phyloP scores from a whole-genome alignment of 2,113 vertebrate genomes.

The Oostethus manadensis region DNA sequence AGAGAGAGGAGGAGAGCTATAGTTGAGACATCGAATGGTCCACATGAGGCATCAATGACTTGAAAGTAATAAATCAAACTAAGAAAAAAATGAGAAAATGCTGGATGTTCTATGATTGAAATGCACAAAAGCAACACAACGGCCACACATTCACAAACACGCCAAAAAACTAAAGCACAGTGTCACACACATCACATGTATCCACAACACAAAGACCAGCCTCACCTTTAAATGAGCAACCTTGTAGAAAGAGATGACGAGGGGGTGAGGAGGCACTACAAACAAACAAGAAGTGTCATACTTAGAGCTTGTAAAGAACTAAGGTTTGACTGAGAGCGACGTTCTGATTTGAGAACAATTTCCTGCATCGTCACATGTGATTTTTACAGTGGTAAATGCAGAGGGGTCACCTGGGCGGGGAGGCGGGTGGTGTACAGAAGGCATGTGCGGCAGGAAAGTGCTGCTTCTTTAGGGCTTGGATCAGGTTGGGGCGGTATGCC shows the following conservation, averaged over 20 bases:
- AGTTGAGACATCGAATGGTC: constrained; percentile 41
- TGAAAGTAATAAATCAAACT: constrained; percentile 55
- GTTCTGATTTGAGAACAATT: not conserved
- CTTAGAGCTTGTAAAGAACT: not conserved
- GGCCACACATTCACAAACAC: constrained; percentile 51
- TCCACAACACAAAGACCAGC: not conserved
- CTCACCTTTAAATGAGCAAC: constrained; percentile 91
- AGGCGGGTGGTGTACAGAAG: constrained; percentile 87
- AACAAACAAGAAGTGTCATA: constrained; percentile 6
- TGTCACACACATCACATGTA: constrained; percentile 8
- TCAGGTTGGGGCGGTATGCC: constrained; percentile 92
- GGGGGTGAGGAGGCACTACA: constrained; percentile 87
- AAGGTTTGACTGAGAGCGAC: not conserved
- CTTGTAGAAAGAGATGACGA: constrained; percentile 87
- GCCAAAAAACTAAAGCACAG: constrained; percentile 16
- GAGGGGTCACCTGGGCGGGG: constrained; percentile 82
- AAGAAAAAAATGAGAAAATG: constrained; percentile 47
- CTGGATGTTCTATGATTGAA: constrained; percentile 59
- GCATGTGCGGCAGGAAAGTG: constrained; percentile 87
- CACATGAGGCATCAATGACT: constrained; percentile 63
- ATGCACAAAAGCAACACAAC: constrained; percentile 53
- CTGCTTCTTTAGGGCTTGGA: constrained; percentile 97
- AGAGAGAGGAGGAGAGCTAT: constrained; percentile 16
- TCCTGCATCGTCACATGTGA: not conserved
- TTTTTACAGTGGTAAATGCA: not conserved